Evolutionary conservation across 2,888 invertebrate species (phyloP), one percentile per base, ranked within the genome.

Genomic region (Mongoloraphidia duomilia): DNA sequence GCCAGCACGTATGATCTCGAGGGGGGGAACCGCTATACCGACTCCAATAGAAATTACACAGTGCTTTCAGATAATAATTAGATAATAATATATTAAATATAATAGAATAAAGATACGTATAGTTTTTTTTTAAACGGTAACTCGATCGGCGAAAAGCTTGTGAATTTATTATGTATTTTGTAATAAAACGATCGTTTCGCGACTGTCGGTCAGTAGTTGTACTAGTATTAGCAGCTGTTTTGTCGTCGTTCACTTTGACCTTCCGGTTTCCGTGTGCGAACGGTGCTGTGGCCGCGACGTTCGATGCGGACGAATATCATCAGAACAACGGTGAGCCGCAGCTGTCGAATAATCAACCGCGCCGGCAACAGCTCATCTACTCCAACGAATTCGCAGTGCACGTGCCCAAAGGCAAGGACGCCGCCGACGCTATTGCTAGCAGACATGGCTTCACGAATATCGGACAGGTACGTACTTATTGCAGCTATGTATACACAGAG

Each of bases 321-420:
- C 26, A 26, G 6, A 26, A 26, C 5, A 26, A 1, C 26, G 6
- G 26, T 6, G 26, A 26, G 26, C 26, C 26, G 26, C 26, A 26
- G 26, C 26, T 26, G 26, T 6, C 6, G 26, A 26, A 26, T 6
- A 26, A 26, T 6, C 6, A n/a, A 26, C 37, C 38, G 9, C 36
- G 10, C 10, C 40, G 34, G 10, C 33, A 41, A 12, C 43, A 17
- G 41, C 66, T 70, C 40, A 74, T 84, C 61, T 89, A 81, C 68
- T 79, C 80, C 69, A 87, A 88, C 68, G 79, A 88, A 65, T 88
- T 88, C 64, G 94, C 93, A 44, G 84, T 92, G 44, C 82, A 87
- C 65, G 80, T 95, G 63, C 84, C 85, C 17, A 82, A 76, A 41
- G 82, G 83, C 13, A 67, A 72, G 46, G 72, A 74, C n/a, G 76